Evolutionary conservation across 2,888 invertebrate species (phyloP), one percentile per base, ranked within the genome.

Genomic region (Pegoplata infirma): DNA sequence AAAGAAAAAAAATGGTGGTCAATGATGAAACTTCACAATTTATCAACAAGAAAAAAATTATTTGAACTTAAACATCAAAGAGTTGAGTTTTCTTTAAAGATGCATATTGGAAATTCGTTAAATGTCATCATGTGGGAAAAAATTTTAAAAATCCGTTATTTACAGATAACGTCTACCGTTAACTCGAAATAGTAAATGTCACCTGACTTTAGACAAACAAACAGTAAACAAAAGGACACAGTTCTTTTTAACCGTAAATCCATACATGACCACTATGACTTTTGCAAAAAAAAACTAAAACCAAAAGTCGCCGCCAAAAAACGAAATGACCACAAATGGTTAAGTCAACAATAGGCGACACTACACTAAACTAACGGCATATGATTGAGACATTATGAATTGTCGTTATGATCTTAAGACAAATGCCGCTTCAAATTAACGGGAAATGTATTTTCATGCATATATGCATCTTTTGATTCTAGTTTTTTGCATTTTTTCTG

Each of bases 401-500:
- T 47, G 58, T 10, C 28, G 46, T 12, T 25, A 49, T 23, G 46
- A 64, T 64, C 69, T 78, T 74, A 64, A 64, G 73, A 21, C 23
- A 49, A 5, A 55, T 23, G 6, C 16, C 53, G 59, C 8, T 56
- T 21, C 23, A 53, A 61, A 36, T 58, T 32, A 67, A 67, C 55
- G 61, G 59, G 36, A 75, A 67, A 7, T 47, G 36, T 47, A 61
- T 55, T 46, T 23, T 10, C 17, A 46, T 17, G 17, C 46, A 17
- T 17, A 17, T 16, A 16, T 17, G 10, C 10, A 25, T 55, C 5
- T 7, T 7, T 12, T 1, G 7, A n/a, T n/a, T n/a, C n/a, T 3
- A 21, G n/a, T 66, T 59, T n/a, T n/a, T 67, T 67, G 59, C 74
- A 74, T 74, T 67, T 73, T 75, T 80, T 77, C 36, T 81, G 81